Base-by-base conservation (phyloP, 2,888 invertebrate genomes). In the Ptilodon capucinus region DNA sequence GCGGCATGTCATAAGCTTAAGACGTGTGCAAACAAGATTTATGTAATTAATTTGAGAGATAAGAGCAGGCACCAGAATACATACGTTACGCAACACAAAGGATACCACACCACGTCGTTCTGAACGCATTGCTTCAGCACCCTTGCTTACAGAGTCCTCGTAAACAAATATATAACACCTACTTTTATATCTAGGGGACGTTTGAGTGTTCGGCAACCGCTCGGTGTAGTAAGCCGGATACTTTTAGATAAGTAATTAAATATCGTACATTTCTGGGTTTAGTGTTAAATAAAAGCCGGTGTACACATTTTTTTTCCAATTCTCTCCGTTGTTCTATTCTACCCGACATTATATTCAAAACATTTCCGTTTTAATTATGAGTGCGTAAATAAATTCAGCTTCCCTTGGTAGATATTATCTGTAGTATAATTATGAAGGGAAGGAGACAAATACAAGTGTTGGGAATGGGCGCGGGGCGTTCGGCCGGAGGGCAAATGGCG, bases 21-120 rank as follows among this genome's bases (percentile, higher is more conserved):
- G 90, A 89, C 86, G 87, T 84, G 84, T 85, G 85, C 84, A 90
- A 88, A 90, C 88, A 89, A 89, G 90, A 90, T 91, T 90, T 91
- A 91, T 91, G 88, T 90, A 88, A 90, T 90, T 90, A 90, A 91
- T 91, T 90, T 89, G 83, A 81, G 80, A 86, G 90, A 91, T 90
- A 90, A 89, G 88, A 86, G 81, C 84, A 77, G 74, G 71, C 75
- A 78, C 77, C 81, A 72, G 76, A 78, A 80, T 79, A 84, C 80
- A 80, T 83, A 81, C 78, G 78, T 77, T 83, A 79, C 67, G 58
- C 73, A 76, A 71, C 66, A 86, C 85, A 86, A 86, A 86, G 81
- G 82, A 71, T 65, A 67, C 66, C 59, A 69, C 68, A 71, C 59
- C 68, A 63, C 57, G 60, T 54, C 55, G 51, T 45, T 59, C 50